Conservation (phyloP, 2,797 vertebrate genomes). For the Helostoma temminkii region DNA sequence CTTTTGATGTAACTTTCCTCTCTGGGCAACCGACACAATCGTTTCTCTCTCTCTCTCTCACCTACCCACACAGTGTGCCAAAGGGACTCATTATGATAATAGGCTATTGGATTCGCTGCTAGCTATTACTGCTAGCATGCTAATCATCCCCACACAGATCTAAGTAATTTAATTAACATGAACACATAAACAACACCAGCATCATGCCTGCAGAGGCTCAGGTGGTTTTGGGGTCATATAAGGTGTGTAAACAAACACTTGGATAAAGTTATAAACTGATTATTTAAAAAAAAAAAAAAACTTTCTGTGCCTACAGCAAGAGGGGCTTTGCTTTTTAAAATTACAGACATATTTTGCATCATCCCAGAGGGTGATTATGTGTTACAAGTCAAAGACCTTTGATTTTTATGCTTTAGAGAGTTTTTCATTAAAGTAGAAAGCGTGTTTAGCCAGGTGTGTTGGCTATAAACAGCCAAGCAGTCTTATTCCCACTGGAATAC, state of each 20-base stretch:
- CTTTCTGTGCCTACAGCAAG: slow-evolving; percentile 12
- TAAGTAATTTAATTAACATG: slow-evolving; percentile 75
- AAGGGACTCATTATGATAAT: slow-evolving; percentile 78
- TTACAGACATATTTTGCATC: slow-evolving; percentile 12
- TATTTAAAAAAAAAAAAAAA: slow-evolving; percentile 18
- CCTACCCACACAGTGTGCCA: slow-evolving; percentile 46
- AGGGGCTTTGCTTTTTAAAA: slow-evolving; percentile 17
- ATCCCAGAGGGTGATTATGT: slow-evolving; percentile 2
- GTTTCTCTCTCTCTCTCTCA: slow-evolving; percentile 26
- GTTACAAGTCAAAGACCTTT: slow-evolving; percentile 8
- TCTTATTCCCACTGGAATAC: slow-evolving; percentile 22
- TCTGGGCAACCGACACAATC: slow-evolving; percentile 26
- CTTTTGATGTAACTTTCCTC: slow-evolving; percentile 55
- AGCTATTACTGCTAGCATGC: slow-evolving; percentile 74
- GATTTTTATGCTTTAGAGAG: slow-evolving; percentile 16
- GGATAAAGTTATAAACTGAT: slow-evolving; percentile 31
- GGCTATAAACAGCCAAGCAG: slow-evolving; percentile 24
- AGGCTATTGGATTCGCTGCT: slow-evolving; percentile 72
- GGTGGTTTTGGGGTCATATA: slow-evolving; percentile 33
- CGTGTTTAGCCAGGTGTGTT: slow-evolving; percentile 37
- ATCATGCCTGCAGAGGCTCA: slow-evolving; percentile 28
- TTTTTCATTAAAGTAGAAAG: slow-evolving; percentile 25
- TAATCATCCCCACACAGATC: slow-evolving; percentile 72
- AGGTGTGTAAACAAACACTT: slow-evolving; percentile 45
- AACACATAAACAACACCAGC: slow-evolving; percentile 68